Conservation (phyloP, 2,797 vertebrate genomes). For the Neopelma chrysocephalum region DNA sequence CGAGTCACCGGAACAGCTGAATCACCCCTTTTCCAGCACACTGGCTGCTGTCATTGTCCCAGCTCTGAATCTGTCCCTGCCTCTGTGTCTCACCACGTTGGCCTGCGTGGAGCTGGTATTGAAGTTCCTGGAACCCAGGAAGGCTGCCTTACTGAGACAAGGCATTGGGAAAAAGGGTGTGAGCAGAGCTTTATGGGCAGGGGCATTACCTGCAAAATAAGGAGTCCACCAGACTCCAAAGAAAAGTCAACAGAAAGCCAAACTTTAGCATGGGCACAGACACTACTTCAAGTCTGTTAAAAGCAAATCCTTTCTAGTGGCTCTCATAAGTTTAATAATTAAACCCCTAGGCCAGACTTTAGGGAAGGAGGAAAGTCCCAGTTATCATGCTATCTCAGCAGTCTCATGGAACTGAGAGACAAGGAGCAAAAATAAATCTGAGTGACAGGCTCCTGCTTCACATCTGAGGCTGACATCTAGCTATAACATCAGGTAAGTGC, state of each 20-base stretch:
- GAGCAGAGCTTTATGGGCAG: background rate
- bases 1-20: background rate
- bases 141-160: background rate
- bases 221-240: background rate
- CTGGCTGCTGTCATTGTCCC: background rate
- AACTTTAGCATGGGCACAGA: background rate
- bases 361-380: background rate
- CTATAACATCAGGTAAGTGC: conserved; percentile 58
- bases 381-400: background rate
- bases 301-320: background rate
- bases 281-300: background rate
- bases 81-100: background rate
- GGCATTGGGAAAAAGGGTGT: background rate
- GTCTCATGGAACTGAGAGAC: accelerated
- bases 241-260: background rate
- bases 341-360: background rate
- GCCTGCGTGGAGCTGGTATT: accelerated
- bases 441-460: conserved; percentile 1
- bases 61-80: background rate
- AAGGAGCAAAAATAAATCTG: background rate
- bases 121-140: background rate
- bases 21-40: background rate
- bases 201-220: background rate
- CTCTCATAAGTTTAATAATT: background rate
- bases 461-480: conserved; percentile 66